Percentiles rank a stretch among this genome's conserved stretches.
These are phyloP conservation scores for Theretra japonica DNA, from an alignment of 2,888 invertebrate species.

Conservation along the genomic window DNA sequence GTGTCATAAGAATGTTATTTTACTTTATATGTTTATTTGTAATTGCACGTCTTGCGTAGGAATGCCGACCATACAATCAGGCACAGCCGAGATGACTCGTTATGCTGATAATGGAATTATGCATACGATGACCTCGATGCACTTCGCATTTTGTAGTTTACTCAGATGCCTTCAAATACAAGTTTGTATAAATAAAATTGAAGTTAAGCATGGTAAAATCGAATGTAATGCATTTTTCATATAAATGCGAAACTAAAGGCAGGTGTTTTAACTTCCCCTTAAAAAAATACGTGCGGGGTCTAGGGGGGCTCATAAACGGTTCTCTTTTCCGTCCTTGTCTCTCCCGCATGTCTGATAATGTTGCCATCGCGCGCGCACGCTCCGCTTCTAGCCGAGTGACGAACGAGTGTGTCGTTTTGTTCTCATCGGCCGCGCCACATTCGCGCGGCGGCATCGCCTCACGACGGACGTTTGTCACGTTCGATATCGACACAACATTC, in stretches of 20 bases:
- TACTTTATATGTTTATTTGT: not conserved
- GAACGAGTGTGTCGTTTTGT: slow-evolving; percentile 55
- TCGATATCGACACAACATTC: slow-evolving; percentile 61
- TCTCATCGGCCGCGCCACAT: slow-evolving; percentile 49
- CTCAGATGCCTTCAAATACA: not conserved
- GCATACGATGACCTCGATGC: slow-evolving; percentile 14
- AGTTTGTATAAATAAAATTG: not conserved
- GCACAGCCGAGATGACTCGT: slow-evolving; percentile 4
- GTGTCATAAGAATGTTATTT: not conserved
- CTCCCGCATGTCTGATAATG: slow-evolving; percentile 43
- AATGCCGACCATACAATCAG: slow-evolving; percentile 7
- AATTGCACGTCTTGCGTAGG: not conserved
- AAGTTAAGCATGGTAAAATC: not conserved
- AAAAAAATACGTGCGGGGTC: slow-evolving; percentile 58
- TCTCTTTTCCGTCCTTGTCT: slow-evolving; percentile 51
- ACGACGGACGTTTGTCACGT: slow-evolving; percentile 58
- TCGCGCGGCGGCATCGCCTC: slow-evolving; percentile 71
- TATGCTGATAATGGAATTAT: slow-evolving; percentile 18
- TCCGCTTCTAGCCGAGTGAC: slow-evolving; percentile 54
- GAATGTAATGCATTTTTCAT: slow-evolving; percentile 7
- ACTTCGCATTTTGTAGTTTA: not conserved
- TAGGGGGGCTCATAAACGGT: slow-evolving; percentile 63
- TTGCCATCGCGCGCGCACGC: slow-evolving; percentile 60
- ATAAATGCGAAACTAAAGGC: slow-evolving; percentile 41
- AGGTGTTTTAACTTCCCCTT: slow-evolving; percentile 66